phyloP scores from a whole-genome alignment of 2,888 invertebrate genomes.

The Auanema freiburgensis region DNA sequence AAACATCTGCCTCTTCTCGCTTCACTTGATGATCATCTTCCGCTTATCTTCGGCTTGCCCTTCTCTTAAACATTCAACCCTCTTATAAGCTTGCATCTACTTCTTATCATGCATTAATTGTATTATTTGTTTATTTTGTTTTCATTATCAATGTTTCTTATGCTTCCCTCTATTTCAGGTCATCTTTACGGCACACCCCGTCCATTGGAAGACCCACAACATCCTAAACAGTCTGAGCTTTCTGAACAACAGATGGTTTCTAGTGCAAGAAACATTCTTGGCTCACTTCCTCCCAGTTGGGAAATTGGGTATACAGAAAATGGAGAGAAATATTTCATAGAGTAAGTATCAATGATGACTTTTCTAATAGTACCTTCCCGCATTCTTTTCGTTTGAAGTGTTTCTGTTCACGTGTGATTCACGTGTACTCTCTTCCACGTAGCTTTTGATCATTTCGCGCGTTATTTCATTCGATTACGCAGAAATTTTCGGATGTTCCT shows the following conservation, averaged over 20 bases:
- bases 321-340: slow-evolving; percentile 95
- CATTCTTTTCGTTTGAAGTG: too few relatives aligned
- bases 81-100: background rate
- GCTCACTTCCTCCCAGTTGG: slow-evolving; percentile 89
- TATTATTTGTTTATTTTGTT: background rate
- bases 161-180: slow-evolving; percentile 35
- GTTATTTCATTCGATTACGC: background rate
- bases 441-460: too few relatives aligned
- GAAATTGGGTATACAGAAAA: slow-evolving; percentile 95
- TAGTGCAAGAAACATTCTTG: slow-evolving; percentile 29
- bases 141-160: slow-evolving; percentile 1
- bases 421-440: too few relatives aligned
- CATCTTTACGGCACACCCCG: slow-evolving; percentile 59
- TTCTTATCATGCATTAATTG: too few relatives aligned
- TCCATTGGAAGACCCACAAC: slow-evolving; percentile 30
- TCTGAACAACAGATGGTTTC: slow-evolving; percentile 35
- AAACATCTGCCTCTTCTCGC: slow-evolving; percentile 2
- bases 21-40: slow-evolving; percentile 10
- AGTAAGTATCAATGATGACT: slow-evolving; percentile 71
- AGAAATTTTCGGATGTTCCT: background rate
- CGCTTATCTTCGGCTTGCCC: background rate
- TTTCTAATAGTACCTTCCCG: background rate
- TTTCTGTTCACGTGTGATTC: too few relatives aligned
- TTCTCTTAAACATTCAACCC: background rate
- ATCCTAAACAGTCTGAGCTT: slow-evolving; percentile 26